Base-by-base conservation (phyloP, 2,888 invertebrate species). In the Antheraea yamamai region DNA sequence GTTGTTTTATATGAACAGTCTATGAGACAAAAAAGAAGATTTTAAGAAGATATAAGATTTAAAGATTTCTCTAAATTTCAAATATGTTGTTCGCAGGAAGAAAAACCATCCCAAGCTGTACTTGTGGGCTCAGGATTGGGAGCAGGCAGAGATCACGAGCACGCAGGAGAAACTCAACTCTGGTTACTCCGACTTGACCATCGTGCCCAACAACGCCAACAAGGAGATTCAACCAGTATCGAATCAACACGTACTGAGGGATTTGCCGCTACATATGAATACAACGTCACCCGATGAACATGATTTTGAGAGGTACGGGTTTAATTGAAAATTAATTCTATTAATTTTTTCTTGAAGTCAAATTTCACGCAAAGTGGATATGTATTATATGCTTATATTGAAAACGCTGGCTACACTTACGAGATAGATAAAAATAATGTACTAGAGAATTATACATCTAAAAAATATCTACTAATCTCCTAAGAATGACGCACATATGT, bases 121-220 rank as follows among this genome's bases (percentile, higher is more conserved):
- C 89, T 94, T 98, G 0, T 98, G 98, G 98, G 97, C 98, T 0
- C 97, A 97, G 82, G 97, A 97, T 79, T 98, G 98, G 98, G 97
- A 97, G 82, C 96, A 86, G 3, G 82, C 87, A 0, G 92, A 93
- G 79, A 82, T 90, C n/a, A 85, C 83, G 12, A 82, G 88, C 76
- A 87, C 90, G 0, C 90, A 90, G 73, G 92, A 92, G 78, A 88
- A 87, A 74, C 82, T 92, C 1, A 91, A 90, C 81, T 96, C 91
- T 26, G 91, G 89, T 77, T 93, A 94, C 78, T 91, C 92, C 0
- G 93, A 93, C 76, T 83, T 93, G 52, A 91, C 87, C 81, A 86
- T 91, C 3, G 92, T 93, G 82, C 90, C 92, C 81, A 91, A 87
- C 77, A 88, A 83, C 71, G 83, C 92, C 72, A 89, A 88, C 80